These are phyloP conservation scores for Candidula unifasciata DNA, from an alignment of 2,888 invertebrate species.

Conservation along the genomic window DNA sequence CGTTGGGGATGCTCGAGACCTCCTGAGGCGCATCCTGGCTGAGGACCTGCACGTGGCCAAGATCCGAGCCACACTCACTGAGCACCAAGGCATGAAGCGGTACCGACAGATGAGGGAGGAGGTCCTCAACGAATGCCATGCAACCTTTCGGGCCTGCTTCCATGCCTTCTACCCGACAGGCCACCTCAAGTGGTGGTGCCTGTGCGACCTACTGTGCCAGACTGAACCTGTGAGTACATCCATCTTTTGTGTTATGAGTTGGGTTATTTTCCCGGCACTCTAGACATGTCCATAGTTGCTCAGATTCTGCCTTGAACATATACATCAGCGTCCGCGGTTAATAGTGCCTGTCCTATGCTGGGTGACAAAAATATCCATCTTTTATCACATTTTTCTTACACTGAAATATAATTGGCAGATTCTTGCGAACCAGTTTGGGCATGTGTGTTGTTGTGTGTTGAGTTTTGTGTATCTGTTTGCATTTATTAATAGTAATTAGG, in stretches of 20 bases:
- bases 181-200: conserved; percentile 92
- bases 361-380: no score
- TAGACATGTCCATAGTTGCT: no score
- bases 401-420: no score
- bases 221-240: conserved; percentile 71
- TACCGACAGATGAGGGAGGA: conserved; percentile 76
- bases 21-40: conserved; percentile 89
- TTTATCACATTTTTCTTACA: no score
- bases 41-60: conserved; percentile 79
- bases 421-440: no score
- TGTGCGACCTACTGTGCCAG: conserved; percentile 83
- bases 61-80: conserved; percentile 59
- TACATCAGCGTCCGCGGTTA: no score
- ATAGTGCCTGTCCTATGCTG: no score
- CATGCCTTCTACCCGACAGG: conserved; percentile 97
- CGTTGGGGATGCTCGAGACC: conserved; percentile 89
- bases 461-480: no score
- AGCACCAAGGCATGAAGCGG: conserved; percentile 60
- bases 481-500: no score
- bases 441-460: no score
- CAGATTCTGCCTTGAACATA: no score
- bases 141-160: conserved; percentile 93
- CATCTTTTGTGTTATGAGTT: not conserved
- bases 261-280: no score
- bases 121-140: conserved; percentile 92